Evolutionary conservation across 2,888 invertebrate species (phyloP), one percentile per base, ranked within the genome.

Genomic region (Phyllotreta cruciferae): DNA sequence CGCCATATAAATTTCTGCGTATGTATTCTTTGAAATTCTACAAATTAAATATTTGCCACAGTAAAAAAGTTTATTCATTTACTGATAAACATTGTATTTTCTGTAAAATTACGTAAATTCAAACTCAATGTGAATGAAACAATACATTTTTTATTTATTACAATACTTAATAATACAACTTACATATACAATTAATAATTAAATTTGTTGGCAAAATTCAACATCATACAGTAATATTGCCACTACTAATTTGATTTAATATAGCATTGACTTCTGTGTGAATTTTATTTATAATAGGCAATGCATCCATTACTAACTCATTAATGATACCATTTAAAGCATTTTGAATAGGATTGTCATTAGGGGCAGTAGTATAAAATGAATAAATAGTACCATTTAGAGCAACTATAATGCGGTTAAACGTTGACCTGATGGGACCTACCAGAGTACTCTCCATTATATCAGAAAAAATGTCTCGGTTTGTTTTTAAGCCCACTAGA

Each of bases 371-470:
- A 7, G 42, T 37, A 13, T 42, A 41, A 53, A 52, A 44, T 36
- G 44, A 44, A 34, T 56, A 42, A 42, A 56, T 44, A 34, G 42
- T 34, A 44, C 9, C 37, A 13, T 52, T 60, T 4, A 36, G 8
- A 6, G 52, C 37, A 11, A 42, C 37, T 35, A 60, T 11, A 60
- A 53, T 24, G 1, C 8, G n/a, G 35, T 60, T 60, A 5, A 60
- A 11, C 8, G 47, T 52, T 4, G 36, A 37, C 14, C 44, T 44
- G 42, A 10, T 52, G 8, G n/a, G 37, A 37, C 7, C 11, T 44
- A 52, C 38, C 13, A 52, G 36, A 5, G 52, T 52, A 37, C 3
- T 52, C 38, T 52, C 52, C 4, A 52, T n/a, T 35, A 52, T 13
- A 10, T 36, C 13, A 3, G 38, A 52, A 6, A 52, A 11, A 11